A percentile compares a stretch with the other conserved stretches of the same genome.
Conservation (phyloP, 1,140 invertebrate species). For the Sitophilus oryzae region DNA sequence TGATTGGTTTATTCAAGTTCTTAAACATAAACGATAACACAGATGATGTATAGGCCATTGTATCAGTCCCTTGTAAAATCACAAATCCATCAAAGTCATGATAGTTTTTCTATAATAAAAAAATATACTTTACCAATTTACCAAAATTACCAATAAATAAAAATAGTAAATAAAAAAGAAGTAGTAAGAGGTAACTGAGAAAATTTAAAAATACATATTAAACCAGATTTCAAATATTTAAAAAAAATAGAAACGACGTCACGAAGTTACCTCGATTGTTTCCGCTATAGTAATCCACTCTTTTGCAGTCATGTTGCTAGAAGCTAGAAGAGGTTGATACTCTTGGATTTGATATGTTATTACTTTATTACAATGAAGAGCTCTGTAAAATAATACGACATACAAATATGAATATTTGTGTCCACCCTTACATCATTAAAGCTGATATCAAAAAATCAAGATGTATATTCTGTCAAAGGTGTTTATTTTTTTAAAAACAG, state of each 20-base stretch:
- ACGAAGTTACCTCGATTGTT: slow-evolving; percentile 74
- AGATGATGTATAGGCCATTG: slow-evolving; percentile 91
- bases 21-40: slow-evolving; percentile 95
- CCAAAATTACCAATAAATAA: background rate
- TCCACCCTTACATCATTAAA: too few relatives aligned
- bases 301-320: slow-evolving; percentile 86
- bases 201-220: too few relatives aligned
- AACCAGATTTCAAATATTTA: too few relatives aligned
- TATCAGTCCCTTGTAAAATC: slow-evolving; percentile 94
- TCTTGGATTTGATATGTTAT: slow-evolving; percentile 71
- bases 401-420: background rate
- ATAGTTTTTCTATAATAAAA: slow-evolving; percentile 33
- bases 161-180: too few relatives aligned
- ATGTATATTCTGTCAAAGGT: too few relatives aligned
- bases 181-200: too few relatives aligned
- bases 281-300: slow-evolving; percentile 87
- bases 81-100: slow-evolving; percentile 84
- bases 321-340: slow-evolving; percentile 84
- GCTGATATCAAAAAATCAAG: too few relatives aligned
- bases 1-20: slow-evolving; percentile 87
- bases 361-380: slow-evolving; percentile 6
- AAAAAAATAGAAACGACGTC: too few relatives aligned
- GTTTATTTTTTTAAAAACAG: too few relatives aligned
- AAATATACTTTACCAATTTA: background rate
- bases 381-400: slow-evolving; percentile 4